phyloP scores from a whole-genome alignment of 2,888 invertebrate species.

The Dendrolimus houi region DNA sequence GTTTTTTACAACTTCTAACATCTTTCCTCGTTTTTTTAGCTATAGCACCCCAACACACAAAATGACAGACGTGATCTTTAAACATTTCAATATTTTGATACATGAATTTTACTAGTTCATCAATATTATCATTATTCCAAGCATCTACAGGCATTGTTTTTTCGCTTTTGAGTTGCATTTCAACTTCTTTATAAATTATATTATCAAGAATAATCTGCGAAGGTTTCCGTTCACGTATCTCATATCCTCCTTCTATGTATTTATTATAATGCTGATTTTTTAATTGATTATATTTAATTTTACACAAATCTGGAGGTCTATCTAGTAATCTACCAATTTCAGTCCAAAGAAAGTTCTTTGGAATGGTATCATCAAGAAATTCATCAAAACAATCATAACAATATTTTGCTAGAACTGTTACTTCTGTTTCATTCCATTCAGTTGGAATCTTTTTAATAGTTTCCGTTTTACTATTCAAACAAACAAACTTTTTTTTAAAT shows the following conservation, averaged over 20 bases:
- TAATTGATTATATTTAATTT: conserved; percentile 38
- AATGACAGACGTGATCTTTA: conserved; percentile 52
- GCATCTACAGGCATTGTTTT: conserved; percentile 14
- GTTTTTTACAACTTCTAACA: conserved; percentile 32
- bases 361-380: conserved; percentile 55
- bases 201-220: conserved; percentile 51
- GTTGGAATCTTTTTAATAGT: conserved; percentile 6
- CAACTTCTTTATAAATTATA: conserved; percentile 47
- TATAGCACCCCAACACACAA: conserved; percentile 50
- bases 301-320: conserved; percentile 44
- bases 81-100: conserved; percentile 52
- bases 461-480: conserved; percentile 5
- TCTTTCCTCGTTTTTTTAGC: conserved; percentile 31
- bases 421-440: conserved; percentile 49
- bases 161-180: conserved; percentile 24
- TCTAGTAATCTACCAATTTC: conserved; percentile 57
- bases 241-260: conserved; percentile 37
- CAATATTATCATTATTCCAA: conserved; percentile 38
- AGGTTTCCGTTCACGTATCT: conserved; percentile 36
- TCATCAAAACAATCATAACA: conserved; percentile 59
- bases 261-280: conserved; percentile 37
- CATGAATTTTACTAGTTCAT: conserved; percentile 48
- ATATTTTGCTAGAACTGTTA: conserved; percentile 54
- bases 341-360: conserved; percentile 58
- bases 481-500: conserved; percentile 38